Conservation (phyloP, 2,797 vertebrate species). For the Mus caroli region DNA sequence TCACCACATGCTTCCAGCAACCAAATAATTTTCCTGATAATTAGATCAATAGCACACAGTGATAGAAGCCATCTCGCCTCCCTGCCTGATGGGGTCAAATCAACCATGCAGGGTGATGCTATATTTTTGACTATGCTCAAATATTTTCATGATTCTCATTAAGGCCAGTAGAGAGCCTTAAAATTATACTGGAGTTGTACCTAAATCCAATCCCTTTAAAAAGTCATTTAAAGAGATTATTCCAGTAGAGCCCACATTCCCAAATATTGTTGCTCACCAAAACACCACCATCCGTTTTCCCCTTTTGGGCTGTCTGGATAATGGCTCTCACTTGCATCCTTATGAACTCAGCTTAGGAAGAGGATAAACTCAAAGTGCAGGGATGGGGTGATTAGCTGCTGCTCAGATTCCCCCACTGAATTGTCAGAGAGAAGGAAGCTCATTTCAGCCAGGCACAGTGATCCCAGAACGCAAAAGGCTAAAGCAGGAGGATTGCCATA, state of each 20-base stretch:
- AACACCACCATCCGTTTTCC: conserved; percentile 36
- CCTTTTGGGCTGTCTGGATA: background rate
- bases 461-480: background rate
- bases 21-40: conserved; percentile 19
- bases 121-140: conserved; percentile 19
- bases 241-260: background rate
- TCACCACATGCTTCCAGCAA: background rate
- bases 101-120: background rate
- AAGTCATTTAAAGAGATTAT: background rate
- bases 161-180: conserved; percentile 30
- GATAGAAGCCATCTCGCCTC: rapidly evolving
- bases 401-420: background rate
- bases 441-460: background rate
- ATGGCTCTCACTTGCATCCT: conserved; percentile 16
- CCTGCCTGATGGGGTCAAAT: background rate
- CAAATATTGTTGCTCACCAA: conserved; percentile 34
- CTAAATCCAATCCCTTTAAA: conserved; percentile 40
- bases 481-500: background rate
- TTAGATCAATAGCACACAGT: background rate
- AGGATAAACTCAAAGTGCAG: background rate
- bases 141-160: conserved; percentile 57
- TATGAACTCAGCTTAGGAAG: background rate
- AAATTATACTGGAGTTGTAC: background rate
- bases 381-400: background rate
- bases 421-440: background rate